phyloP scores from a whole-genome alignment of 2,797 vertebrate species.

The Dicrostonyx torquatus region DNA sequence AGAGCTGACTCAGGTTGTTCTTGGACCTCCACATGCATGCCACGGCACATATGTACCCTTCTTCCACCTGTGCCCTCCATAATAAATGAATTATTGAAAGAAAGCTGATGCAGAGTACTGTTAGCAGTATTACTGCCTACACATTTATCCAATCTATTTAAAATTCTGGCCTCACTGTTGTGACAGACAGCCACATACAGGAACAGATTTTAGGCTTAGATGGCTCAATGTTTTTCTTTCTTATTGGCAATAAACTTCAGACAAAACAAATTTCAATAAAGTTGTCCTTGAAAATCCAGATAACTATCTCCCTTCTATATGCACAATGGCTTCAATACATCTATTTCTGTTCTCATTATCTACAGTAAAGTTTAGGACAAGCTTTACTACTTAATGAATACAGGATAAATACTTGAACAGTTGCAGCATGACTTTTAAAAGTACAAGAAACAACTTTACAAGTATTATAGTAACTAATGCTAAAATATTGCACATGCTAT shows the following conservation, averaged over 20 bases:
- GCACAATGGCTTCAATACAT: not conserved
- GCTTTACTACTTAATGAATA: slow-evolving; percentile 35
- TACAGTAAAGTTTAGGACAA: slow-evolving; percentile 38
- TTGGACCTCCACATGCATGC: not conserved
- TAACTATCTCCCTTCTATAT: not conserved
- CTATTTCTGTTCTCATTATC: not conserved
- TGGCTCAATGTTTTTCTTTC: not conserved
- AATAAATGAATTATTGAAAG: not conserved
- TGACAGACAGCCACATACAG: not conserved
- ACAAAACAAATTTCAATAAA: not conserved
- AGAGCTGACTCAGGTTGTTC: not conserved
- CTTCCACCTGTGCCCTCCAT: not conserved
- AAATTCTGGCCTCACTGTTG: slow-evolving; percentile 3
- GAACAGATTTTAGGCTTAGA: not conserved
- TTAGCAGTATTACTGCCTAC: not conserved
- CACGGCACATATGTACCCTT: not conserved
- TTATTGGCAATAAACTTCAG: not conserved
- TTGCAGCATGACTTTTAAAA: not conserved
- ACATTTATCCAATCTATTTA: not conserved
- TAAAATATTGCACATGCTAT: slow-evolving; percentile 29
- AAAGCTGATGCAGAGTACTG: not conserved
- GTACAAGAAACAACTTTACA: slow-evolving; percentile 8
- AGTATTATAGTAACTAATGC: slow-evolving; percentile 34
- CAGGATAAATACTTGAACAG: slow-evolving; percentile 25
- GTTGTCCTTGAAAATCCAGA: not conserved